Conservation (phyloP, 1,140 invertebrate species). For the Drosophila obscura region DNA sequence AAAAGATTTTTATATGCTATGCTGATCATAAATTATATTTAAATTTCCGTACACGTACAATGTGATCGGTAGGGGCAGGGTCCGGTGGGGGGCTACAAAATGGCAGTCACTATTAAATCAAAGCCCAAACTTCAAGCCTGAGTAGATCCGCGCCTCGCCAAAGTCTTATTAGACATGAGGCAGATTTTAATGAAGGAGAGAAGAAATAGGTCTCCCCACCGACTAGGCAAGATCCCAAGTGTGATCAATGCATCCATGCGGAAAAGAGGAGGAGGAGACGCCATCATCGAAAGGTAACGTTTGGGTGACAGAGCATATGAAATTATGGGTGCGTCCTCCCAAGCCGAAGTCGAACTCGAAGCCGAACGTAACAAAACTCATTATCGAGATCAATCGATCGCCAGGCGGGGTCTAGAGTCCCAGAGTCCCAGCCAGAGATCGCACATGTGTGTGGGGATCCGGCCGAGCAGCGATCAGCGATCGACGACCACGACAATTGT, state of each 20-base stretch:
- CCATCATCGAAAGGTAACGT: conserved; percentile 43
- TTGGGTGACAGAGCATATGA: conserved; percentile 50
- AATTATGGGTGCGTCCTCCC: conserved; percentile 74
- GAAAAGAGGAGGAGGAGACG: conserved; percentile 38
- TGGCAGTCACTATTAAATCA: conserved; percentile 82
- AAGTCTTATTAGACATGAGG: conserved; percentile 69
- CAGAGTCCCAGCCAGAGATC: conserved; percentile 19
- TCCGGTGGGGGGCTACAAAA: conserved; percentile 43
- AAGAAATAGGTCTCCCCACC: conserved; percentile 37
- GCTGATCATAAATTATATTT: conserved; percentile 78
- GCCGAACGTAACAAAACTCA: conserved; percentile 66
- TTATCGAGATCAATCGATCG: conserved; percentile 83
- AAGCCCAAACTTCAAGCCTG: conserved; percentile 45
- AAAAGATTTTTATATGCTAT: conserved; percentile 51
- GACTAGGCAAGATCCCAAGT: conserved; percentile 40
- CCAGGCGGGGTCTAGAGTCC: conserved; percentile 45
- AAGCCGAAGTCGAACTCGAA: conserved; percentile 42
- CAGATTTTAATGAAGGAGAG: conserved; percentile 72
- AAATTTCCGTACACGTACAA: conserved; percentile 77
- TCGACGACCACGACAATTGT: conserved; percentile 79
- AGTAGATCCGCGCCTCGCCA: conserved; percentile 46
- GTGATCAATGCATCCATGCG: conserved; percentile 50
- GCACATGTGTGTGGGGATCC: conserved; percentile 44
- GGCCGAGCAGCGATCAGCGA: conserved; percentile 33
- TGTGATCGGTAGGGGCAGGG: conserved; percentile 45